Conservation (phyloP, 2,888 invertebrate species). For the Octonoba sinensis region DNA sequence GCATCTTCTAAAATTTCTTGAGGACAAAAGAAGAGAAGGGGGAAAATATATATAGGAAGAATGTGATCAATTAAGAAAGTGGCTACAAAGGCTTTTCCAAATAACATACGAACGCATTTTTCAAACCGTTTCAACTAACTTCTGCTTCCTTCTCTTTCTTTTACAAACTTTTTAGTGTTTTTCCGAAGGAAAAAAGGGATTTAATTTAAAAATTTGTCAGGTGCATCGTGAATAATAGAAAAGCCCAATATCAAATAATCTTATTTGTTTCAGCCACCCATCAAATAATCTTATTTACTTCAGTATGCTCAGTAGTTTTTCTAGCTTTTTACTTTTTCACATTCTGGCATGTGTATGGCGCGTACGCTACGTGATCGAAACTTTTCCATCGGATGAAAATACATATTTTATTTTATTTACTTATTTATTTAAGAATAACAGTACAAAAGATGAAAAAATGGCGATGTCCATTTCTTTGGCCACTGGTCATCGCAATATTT, state of each 20-base stretch:
- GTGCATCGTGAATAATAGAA: conserved; percentile 49
- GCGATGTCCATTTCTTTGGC: conserved; percentile 19
- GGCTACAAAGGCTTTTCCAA: conserved; percentile 27
- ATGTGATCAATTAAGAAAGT: conserved; percentile 46
- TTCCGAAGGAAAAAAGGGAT: conserved; percentile 49
- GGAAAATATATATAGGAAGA: too few relatives aligned
- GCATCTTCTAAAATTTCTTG: too few relatives aligned
- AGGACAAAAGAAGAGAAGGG: too few relatives aligned
- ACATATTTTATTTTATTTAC: conserved; percentile 29
- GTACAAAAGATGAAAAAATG: neutral
- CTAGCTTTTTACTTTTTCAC: neutral
- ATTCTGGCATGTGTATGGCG: neutral
- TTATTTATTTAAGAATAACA: conserved; percentile 27
- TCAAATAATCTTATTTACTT: conserved; percentile 57
- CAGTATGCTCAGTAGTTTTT: neutral
- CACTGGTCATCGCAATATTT: conserved; percentile 33
- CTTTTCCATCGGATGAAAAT: conserved; percentile 47
- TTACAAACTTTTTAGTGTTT: conserved; percentile 25
- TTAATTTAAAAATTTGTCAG: conserved; percentile 58
- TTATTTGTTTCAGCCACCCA: conserved; percentile 51
- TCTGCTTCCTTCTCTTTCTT: conserved; percentile 21
- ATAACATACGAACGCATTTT: conserved; percentile 43
- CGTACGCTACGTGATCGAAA: conserved; percentile 45
- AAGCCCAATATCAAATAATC: conserved; percentile 46
- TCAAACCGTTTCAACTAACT: conserved; percentile 31